Evolutionary conservation across 2,113 vertebrate genomes (phyloP), one percentile per base, ranked within the genome.

Genomic region (Egretta garzetta): DNA sequence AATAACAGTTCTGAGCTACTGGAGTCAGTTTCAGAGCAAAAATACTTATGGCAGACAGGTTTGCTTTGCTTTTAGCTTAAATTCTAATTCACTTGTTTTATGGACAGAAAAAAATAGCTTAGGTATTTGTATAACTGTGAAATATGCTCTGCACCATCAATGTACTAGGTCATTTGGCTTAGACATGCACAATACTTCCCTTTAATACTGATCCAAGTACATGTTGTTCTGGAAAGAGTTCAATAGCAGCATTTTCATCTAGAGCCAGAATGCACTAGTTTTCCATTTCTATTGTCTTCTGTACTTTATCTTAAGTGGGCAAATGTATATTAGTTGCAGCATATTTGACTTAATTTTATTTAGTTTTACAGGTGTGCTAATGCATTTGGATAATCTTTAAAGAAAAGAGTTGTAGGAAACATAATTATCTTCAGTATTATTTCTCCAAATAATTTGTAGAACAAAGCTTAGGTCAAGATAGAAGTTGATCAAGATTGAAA

Each of bases 171-270:
- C 96, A 96, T 94, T 98, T 98, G 98, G 98, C 98, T 96, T 90
- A 95, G 63, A 91, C 80, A 86, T 45, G 94, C 53, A 85, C 93
- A 97, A 80, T 64, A 90, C n/a, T 96, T 96, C 64, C 93, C 98
- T 98, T 98, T 98, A 96, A 98, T 98, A 96, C 10, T 12, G 90
- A 90, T 98, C 98, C 98, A 98, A 98, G 98, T 98, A 98, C 98
- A 98, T 96, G 98, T 95, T 98, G 98, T 98, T 97, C 98, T 98
- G 98, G 98, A 98, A 97, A 95, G 39, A 81, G 82, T 98, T 98
- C 98, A 98, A 97, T 8, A 94, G 93, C 96, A 97, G 95, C 83
- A 97, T 98, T 98, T 98, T 98, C 96, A 98, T 98, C 97, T 70
- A 89, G 43, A 95, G 97, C 98, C 98, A 98, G 96, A 96, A 97